Conservation (phyloP, 2,797 vertebrate genomes). For the Micromesistius poutassou region DNA sequence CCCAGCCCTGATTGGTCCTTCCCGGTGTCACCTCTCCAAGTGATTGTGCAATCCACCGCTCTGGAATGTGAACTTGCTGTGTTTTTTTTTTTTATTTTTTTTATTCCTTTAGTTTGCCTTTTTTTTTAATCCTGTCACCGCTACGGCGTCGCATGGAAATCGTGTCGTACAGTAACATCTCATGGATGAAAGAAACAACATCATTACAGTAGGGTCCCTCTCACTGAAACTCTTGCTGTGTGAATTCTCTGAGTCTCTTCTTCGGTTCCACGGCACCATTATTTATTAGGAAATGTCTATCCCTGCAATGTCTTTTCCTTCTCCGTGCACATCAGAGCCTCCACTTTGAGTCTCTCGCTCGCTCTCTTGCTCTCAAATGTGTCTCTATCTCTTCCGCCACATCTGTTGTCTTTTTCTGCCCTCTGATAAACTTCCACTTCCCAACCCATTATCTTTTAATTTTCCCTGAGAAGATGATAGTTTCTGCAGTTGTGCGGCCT, state of each 20-base stretch:
- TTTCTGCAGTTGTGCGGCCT: not conserved
- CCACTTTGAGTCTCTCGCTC: not conserved
- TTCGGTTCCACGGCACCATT: not conserved
- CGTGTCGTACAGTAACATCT: not conserved
- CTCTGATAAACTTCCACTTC: conserved; percentile 14
- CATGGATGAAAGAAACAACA: too few species aligned
- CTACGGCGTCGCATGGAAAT: not conserved
- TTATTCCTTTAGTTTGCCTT: not conserved
- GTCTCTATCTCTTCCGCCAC: not conserved
- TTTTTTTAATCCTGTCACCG: not conserved
- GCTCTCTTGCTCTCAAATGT: not conserved
- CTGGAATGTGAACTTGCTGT: not conserved
- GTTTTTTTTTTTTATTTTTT: not conserved
- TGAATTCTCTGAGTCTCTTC: not conserved
- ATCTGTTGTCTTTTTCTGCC: conserved; percentile 8
- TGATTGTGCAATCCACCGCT: not conserved
- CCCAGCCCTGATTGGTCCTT: not conserved
- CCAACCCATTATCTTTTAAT: not conserved
- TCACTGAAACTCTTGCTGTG: not conserved
- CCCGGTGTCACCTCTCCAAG: not conserved
- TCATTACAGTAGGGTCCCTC: not conserved
- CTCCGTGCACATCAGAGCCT: not conserved
- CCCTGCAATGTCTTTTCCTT: not conserved
- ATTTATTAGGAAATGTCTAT: not conserved
- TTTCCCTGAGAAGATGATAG: not conserved